Conservation (phyloP, 2,113 vertebrate genomes). For the Heterochromis multidens region DNA sequence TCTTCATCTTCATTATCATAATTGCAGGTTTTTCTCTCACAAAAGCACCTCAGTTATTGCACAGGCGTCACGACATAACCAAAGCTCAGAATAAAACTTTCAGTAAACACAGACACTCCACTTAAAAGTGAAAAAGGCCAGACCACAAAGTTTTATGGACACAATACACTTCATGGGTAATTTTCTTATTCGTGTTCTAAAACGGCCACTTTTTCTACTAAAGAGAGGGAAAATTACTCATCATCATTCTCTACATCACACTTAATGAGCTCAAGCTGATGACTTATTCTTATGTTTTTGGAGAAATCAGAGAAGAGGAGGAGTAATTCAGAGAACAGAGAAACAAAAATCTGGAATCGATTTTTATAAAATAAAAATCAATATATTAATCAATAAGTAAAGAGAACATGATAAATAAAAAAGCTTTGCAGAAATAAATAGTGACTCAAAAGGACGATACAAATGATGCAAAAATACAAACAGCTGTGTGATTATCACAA, state of each 20-base stretch:
- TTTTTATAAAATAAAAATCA: background rate
- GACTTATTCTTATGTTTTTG: background rate
- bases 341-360: background rate
- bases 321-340: background rate
- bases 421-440: background rate
- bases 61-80: background rate
- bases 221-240: background rate
- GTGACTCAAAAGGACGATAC: background rate
- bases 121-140: slow-evolving; percentile 58
- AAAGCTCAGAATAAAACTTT: background rate
- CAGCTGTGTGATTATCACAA: background rate
- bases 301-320: background rate
- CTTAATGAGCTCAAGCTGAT: background rate
- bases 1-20: slow-evolving; percentile 47
- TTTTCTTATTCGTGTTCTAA: background rate
- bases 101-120: slow-evolving; percentile 63
- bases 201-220: background rate
- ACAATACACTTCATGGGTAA: slow-evolving; percentile 15
- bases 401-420: background rate
- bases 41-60: slow-evolving; percentile 8
- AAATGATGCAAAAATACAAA: background rate
- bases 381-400: background rate
- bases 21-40: slow-evolving; percentile 31
- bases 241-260: background rate
- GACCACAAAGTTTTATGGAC: slow-evolving; percentile 42